Conservation (phyloP, 1,140 invertebrate genomes). For the Zaprionus ornatus region DNA sequence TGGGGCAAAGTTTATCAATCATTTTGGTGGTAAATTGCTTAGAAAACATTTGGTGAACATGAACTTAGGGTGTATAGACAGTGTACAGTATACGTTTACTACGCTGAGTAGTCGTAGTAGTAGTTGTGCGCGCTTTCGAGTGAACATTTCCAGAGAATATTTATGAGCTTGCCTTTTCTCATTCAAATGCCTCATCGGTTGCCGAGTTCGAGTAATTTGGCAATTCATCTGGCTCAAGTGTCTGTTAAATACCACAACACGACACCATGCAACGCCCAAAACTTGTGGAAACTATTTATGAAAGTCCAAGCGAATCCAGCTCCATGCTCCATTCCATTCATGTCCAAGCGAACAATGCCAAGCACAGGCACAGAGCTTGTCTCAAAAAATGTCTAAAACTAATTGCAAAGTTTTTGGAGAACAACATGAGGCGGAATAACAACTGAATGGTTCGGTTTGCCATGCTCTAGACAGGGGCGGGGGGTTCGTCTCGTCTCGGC, state of each 20-base stretch:
- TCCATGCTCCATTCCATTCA: constrained; percentile 1
- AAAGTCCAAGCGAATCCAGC: constrained; percentile 37
- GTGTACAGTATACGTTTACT: not conserved
- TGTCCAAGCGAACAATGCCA: constrained; percentile 13
- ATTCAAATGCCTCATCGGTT: constrained; percentile 30
- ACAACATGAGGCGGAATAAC: constrained; percentile 36
- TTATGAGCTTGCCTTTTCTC: constrained; percentile 23
- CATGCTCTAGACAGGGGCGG: constrained; percentile 12
- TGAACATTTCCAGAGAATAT: constrained; percentile 12
- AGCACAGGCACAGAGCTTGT: constrained; percentile 14
- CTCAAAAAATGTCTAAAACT: constrained; percentile 50
- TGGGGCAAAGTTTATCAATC: constrained; percentile 78
- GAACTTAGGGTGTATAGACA: constrained; percentile 11
- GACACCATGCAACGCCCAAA: constrained; percentile 36
- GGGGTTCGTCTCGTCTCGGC: not conserved
- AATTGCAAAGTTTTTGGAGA: constrained; percentile 62
- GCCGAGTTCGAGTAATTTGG: constrained; percentile 56
- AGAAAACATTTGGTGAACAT: constrained; percentile 68
- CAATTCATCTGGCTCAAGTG: constrained; percentile 68
- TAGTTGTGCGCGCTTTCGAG: not conserved
- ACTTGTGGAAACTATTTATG: constrained; percentile 67
- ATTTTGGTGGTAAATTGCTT: constrained; percentile 83
- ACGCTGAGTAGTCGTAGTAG: not conserved
- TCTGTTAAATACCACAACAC: constrained; percentile 56
- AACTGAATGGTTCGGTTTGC: constrained; percentile 36